Base-by-base conservation (phyloP, 1,140 invertebrate genomes). In the Dreissena polymorpha region DNA sequence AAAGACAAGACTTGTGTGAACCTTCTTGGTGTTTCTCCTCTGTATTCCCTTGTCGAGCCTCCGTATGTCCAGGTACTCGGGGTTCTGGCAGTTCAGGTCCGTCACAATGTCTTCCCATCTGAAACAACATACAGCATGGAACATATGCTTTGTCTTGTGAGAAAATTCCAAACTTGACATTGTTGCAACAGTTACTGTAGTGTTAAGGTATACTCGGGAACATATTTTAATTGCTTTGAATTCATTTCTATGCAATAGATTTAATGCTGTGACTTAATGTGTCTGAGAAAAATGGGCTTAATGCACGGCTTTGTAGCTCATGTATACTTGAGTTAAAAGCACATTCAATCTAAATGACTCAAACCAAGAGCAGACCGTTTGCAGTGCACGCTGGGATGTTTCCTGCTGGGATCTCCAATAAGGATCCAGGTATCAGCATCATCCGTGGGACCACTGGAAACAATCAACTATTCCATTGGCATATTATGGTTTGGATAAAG, bases 81-180 rank as follows among this genome's bases (percentile, higher is more conserved):
- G 91, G 69, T 83, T 89, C 27, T 88, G 69, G 72, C 86, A 87
- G 78, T 91, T 90, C 8, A 92, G 81, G 85, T 92, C 91, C 55
- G 75, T 86, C 18, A 81, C 86, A 49, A 92, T 90, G 51, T 92
- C 90, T 39, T 88, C 88, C 91, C 91, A 92, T 82, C 91, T 92
- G 78, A 23, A 82, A 88, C 83, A 39, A 27, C 68, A 65, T 71
- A 71, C 23, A 10, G 72, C 16, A 71, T 21, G 74, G 1, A 7
- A 75, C 39, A 2, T 5, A 39, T 39, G 39, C 2, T 39, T 39
- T 39, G 39, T 39, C 39, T 39, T 5, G 2, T 39, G 39, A 39
- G 2, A 39, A n/a, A 8, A 39, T 39, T 39, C 39, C 2, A 39
- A 39, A 39, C 39, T 39, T 39, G 39, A 39, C 39, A 39, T 39